A percentile compares a stretch with the other conserved stretches of the same genome.
Evolutionary conservation across 2,888 invertebrate species (phyloP).

Genomic region (Oegoconia quadripuncta): DNA sequence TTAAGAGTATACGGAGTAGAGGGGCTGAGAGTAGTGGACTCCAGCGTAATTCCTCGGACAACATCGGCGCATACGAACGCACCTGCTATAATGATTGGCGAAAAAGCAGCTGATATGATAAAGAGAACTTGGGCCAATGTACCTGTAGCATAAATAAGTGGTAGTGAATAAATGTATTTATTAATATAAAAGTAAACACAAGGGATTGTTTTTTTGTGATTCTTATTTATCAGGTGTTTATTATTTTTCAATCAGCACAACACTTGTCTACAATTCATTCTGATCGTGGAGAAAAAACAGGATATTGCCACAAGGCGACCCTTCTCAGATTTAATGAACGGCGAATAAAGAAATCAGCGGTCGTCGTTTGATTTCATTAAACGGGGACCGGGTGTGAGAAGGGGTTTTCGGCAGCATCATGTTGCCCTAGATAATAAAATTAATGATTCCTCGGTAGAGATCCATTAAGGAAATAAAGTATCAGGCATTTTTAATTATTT

Average conservation of each 20-base stretch:
- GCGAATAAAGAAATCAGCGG: constrained; percentile 34
- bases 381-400: constrained; percentile 40
- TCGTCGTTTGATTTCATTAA: constrained; percentile 55
- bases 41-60: constrained; percentile 83
- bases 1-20: constrained; percentile 82
- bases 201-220: no score
- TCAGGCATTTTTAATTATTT: not conserved
- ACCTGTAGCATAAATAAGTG: constrained; percentile 28
- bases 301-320: constrained; percentile 1
- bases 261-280: no score
- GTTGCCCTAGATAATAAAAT: constrained; percentile 57
- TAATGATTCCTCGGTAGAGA: constrained; percentile 51
- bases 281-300: no score
- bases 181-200: no score
- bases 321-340: constrained; percentile 12
- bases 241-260: no score
- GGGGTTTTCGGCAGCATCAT: constrained; percentile 50
- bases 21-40: constrained; percentile 82
- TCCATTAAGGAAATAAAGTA: constrained; percentile 44
- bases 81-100: constrained; percentile 85
- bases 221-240: no score
- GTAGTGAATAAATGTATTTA: no score
- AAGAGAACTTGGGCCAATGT: constrained; percentile 75
- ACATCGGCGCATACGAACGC: constrained; percentile 82
- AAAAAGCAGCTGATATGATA: constrained; percentile 85